Conservation (phyloP, 2,888 invertebrate genomes). For the Pachydiplax longipennis region DNA sequence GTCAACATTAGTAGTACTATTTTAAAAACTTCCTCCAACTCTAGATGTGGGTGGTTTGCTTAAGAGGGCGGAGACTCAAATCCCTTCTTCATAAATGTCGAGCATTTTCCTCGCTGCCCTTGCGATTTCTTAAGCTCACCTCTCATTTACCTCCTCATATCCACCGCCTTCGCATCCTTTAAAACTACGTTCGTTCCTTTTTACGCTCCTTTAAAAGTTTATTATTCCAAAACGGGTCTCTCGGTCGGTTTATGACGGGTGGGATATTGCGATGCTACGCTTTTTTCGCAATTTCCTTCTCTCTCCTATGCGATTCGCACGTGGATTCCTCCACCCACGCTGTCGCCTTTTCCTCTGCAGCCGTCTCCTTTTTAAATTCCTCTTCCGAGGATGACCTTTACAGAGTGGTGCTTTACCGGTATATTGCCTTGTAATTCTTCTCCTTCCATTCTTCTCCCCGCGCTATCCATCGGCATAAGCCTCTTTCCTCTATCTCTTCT, state of each 20-base stretch:
- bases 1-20: not conserved
- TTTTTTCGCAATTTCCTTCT: not conserved
- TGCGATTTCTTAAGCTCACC: not conserved
- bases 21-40: not conserved
- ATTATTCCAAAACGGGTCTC: conserved; percentile 8
- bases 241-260: not conserved
- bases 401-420: conserved; percentile 33
- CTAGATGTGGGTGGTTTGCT: not conserved
- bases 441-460: not conserved
- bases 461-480: not conserved
- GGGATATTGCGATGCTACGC: not conserved
- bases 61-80: not conserved
- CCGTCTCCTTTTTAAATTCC: not conserved
- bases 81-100: not conserved
- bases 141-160: not conserved
- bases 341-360: not conserved
- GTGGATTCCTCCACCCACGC: not conserved
- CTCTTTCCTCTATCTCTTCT: not conserved
- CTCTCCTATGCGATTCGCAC: not conserved
- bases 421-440: conserved; percentile 41
- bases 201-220: conserved; percentile 37
- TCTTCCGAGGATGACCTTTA: not conserved
- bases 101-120: not conserved
- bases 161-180: not conserved
- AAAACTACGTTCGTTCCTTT: not conserved